Percentiles rank a stretch among this genome's conserved stretches.
These are phyloP conservation scores for Seira musarum DNA, from an alignment of 2,888 invertebrate genomes.

Conservation along the genomic window DNA sequence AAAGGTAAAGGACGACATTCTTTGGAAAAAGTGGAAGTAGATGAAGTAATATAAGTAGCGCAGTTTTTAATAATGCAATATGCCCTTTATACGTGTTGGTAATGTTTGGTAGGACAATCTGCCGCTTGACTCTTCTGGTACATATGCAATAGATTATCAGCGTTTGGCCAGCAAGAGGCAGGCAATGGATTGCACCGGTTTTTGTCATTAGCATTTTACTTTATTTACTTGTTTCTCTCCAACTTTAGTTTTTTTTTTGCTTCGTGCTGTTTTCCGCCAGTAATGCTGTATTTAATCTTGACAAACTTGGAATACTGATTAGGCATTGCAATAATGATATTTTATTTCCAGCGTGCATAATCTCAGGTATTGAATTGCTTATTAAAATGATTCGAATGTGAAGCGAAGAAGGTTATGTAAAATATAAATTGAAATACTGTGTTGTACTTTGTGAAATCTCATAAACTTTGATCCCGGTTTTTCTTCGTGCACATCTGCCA, in stretches of 20 bases:
- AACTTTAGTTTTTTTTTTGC: neutral
- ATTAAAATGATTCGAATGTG: neutral
- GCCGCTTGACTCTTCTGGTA: slow-evolving; percentile 22
- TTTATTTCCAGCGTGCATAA: too few species aligned
- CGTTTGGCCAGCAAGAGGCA: slow-evolving; percentile 43
- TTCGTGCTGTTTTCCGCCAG: slow-evolving; percentile 3
- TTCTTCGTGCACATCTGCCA: slow-evolving; percentile 41
- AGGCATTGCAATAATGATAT: slow-evolving; percentile 1
- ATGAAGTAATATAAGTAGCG: neutral
- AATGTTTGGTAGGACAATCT: slow-evolving; percentile 29
- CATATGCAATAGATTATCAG: slow-evolving; percentile 32
- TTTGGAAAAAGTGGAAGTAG: too few species aligned
- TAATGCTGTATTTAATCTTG: neutral
- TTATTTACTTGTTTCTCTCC: slow-evolving; percentile 16
- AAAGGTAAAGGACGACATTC: neutral
- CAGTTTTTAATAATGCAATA: neutral
- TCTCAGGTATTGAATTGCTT: too few species aligned
- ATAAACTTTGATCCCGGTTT: neutral
- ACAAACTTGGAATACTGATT: slow-evolving; percentile 44
- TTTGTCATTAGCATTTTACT: slow-evolving; percentile 46
- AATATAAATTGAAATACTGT: too few species aligned
- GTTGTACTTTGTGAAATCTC: neutral
- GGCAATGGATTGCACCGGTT: slow-evolving; percentile 48
- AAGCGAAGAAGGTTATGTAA: neutral
- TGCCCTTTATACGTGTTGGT: slow-evolving; percentile 26